These are phyloP conservation scores for Chydorus sphaericus DNA, from an alignment of 2,888 invertebrate species.

Conservation along the genomic window DNA sequence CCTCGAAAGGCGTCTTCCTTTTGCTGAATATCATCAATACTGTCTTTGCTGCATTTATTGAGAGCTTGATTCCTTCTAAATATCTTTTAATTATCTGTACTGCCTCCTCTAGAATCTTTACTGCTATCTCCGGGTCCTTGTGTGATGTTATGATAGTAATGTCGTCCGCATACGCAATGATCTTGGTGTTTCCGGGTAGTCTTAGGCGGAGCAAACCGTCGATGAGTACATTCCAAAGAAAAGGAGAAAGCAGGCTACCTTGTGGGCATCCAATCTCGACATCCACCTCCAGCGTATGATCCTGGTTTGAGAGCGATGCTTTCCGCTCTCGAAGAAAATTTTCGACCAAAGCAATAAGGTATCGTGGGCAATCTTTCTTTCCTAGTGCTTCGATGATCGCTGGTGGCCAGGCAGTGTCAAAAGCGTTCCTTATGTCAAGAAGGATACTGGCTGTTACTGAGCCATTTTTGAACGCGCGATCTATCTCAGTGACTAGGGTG, in stretches of 20 bases:
- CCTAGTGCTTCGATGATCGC: neutral
- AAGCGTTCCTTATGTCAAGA: slow-evolving; percentile 1
- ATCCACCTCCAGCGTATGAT: too few species aligned
- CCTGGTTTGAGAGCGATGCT: neutral
- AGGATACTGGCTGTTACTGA: neutral
- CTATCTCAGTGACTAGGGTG: neutral
- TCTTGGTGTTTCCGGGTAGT: too few species aligned
- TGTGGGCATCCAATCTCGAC: neutral
- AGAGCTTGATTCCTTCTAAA: too few species aligned
- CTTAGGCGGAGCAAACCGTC: neutral
- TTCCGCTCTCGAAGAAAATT: neutral
- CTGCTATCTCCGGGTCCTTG: too few species aligned
- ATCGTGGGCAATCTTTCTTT: neutral
- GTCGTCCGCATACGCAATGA: too few species aligned
- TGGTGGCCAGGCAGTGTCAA: neutral
- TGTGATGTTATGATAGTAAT: too few species aligned
- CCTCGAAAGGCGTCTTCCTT: too few species aligned
- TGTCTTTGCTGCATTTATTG: too few species aligned
- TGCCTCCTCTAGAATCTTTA: too few species aligned
- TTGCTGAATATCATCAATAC: slow-evolving; percentile 6
- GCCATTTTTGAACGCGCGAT: neutral
- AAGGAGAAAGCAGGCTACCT: slow-evolving; percentile 2
- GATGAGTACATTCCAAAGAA: neutral
- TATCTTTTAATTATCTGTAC: too few species aligned
- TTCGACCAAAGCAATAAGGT: neutral